Base-by-base conservation (phyloP, 2,113 vertebrate species). In the Cyprinus carpio region DNA sequence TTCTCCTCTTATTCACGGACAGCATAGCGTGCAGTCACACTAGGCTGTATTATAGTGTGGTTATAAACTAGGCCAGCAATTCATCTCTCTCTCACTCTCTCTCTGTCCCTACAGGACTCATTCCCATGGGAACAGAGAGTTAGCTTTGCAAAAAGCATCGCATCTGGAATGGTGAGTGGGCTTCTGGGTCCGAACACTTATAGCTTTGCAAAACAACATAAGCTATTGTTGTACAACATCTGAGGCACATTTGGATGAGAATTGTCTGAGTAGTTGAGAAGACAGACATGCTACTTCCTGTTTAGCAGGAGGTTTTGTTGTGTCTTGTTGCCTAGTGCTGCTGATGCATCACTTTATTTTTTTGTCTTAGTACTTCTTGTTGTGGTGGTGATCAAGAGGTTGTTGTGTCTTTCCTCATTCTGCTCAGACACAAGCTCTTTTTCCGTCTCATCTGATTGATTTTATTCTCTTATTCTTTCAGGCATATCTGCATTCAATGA, bases 401-500 rank as follows among this genome's bases (percentile, higher is more conserved):
- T 51, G 25, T 27, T 83, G 60, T 84, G 0, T 84, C 72, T 89
- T 79, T 86, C 77, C 49, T 80, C 83, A 46, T 40, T 25, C 27
- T n/a, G 16, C 51, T 67, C 67, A 71, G 9, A 71, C 67, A 69
- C 9, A 8, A 4, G 60, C 15, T 46, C 25, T 5, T 29, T 71
- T 31, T 56, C 46, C 20, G 4, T 15, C 31, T 46, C 56, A 16
- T 49, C 69, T 74, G 77, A 37, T 62, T 79, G 10, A 3, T n/a
- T 37, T 49, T 40, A 16, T 67, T n/a, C 20, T 69, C 34, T n/a
- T 60, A 2, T 74, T 25, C 34, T 75, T 89, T 74, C 76, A 95
- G 95, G 75, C 97, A 43, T 99, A 99, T 91, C 96, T 99, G 90
- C 98, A 99, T 91, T 98, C 98, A 87, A 99, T 99, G 98, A 99